Conservation (phyloP, 2,797 vertebrate genomes). For the Carcharodon carcharias region DNA sequence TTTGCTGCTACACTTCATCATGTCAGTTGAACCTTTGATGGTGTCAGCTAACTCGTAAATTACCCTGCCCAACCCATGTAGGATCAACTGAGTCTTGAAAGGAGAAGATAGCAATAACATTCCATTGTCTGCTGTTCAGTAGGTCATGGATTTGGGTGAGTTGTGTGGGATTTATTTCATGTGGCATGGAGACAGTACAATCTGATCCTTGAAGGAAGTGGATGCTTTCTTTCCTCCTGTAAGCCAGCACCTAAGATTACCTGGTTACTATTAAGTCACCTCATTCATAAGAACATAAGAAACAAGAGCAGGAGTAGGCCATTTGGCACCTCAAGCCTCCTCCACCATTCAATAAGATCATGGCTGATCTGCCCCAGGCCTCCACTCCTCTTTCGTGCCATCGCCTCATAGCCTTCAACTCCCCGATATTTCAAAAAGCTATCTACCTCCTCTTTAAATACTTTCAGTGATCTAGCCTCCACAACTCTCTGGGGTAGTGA, state of each 20-base stretch:
- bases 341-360: no score
- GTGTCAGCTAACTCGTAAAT: background rate
- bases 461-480: no score
- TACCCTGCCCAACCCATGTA: background rate
- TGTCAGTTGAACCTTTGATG: background rate
- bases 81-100: background rate
- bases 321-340: no score
- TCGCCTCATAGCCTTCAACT: no score
- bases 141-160: background rate
- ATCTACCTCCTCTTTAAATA: no score
- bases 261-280: background rate
- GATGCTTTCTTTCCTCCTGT: background rate
- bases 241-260: background rate
- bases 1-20: background rate
- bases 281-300: background rate
- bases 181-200: background rate
- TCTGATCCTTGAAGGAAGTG: background rate
- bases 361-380: no score
- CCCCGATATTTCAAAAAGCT: no score
- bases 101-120: background rate
- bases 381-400: no score
- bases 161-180: background rate
- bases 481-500: no score
- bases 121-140: background rate
- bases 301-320: no score